These are phyloP conservation scores for Melangyna quadrimaculata DNA, from an alignment of 2,888 invertebrate species.

Conservation along the genomic window DNA sequence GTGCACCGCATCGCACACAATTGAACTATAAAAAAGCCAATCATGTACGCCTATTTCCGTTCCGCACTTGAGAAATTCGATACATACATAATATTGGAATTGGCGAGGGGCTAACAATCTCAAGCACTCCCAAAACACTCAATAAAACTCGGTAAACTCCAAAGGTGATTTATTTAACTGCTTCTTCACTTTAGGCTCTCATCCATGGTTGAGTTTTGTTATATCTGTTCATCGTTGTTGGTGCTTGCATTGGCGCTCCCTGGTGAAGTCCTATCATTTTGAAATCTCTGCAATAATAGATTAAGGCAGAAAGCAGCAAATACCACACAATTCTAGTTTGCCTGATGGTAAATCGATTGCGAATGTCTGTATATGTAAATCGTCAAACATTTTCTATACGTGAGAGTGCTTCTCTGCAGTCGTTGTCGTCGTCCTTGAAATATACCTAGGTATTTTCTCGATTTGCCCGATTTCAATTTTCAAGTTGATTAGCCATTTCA, in stretches of 20 bases:
- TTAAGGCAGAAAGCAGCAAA: conserved; percentile 27
- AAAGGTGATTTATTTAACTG: conserved; percentile 67
- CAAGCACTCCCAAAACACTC: conserved; percentile 22
- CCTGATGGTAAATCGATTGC: conserved; percentile 35
- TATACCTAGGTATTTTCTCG: not conserved
- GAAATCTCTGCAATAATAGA: conserved; percentile 44
- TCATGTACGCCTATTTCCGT: conserved; percentile 18
- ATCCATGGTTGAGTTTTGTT: conserved; percentile 24
- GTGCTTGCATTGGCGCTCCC: not conserved
- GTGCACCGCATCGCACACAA: conserved; percentile 29
- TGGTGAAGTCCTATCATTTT: conserved; percentile 13
- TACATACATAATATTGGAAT: not conserved
- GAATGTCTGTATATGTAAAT: conserved; percentile 58
- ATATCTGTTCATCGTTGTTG: not conserved
- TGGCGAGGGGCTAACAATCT: conserved; percentile 7
- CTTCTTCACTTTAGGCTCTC: conserved; percentile 59
- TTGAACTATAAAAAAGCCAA: conserved; percentile 35
- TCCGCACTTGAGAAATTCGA: not conserved
- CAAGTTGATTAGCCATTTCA: conserved; percentile 68
- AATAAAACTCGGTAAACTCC: conserved; percentile 44
- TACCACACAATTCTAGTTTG: conserved; percentile 20
- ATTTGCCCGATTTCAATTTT: conserved; percentile 50
- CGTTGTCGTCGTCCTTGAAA: conserved; percentile 12
- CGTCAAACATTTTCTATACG: conserved; percentile 32
- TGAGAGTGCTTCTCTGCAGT: not conserved